phyloP scores from a whole-genome alignment of 2,113 vertebrate species.

The Notiomystis cincta region DNA sequence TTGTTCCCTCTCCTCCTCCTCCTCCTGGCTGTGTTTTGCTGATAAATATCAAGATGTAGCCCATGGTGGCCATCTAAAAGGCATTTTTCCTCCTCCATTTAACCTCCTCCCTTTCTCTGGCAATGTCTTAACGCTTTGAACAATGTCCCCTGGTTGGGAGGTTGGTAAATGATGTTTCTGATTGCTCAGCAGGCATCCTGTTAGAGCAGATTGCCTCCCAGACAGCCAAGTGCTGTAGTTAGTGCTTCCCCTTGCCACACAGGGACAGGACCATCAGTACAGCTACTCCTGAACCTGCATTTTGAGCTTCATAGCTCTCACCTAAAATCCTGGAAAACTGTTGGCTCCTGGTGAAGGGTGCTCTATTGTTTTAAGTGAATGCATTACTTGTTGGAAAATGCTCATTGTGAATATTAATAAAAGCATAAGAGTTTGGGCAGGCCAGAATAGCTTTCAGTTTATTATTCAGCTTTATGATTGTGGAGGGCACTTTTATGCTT shows the following conservation, averaged over 20 bases:
- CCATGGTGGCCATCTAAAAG: neutral
- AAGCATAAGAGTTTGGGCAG: neutral
- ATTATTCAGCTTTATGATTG: neutral
- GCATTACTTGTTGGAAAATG: neutral
- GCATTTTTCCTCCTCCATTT: neutral
- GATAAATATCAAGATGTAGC: neutral
- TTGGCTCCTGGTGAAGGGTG: neutral
- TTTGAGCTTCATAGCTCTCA: neutral
- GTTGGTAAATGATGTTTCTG: slow-evolving; percentile 34
- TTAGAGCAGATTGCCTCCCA: slow-evolving; percentile 25
- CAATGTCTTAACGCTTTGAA: neutral
- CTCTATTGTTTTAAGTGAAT: neutral
- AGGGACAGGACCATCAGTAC: neutral
- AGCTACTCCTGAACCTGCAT: neutral
- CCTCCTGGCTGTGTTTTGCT: neutral
- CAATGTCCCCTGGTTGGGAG: neutral
- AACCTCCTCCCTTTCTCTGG: neutral
- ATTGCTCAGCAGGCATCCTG: slow-evolving; percentile 26
- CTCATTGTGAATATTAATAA: neutral
- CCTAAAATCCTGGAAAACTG: neutral
- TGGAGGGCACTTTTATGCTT: neutral
- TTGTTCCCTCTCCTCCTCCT: neutral
- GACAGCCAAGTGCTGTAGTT: neutral
- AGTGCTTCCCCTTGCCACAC: neutral
- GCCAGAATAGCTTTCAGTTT: neutral